A percentile compares a stretch with the other conserved stretches of the same genome.
These are phyloP conservation scores for Lapara coniferarum DNA, from an alignment of 2,888 invertebrate genomes.

Conservation along the genomic window DNA sequence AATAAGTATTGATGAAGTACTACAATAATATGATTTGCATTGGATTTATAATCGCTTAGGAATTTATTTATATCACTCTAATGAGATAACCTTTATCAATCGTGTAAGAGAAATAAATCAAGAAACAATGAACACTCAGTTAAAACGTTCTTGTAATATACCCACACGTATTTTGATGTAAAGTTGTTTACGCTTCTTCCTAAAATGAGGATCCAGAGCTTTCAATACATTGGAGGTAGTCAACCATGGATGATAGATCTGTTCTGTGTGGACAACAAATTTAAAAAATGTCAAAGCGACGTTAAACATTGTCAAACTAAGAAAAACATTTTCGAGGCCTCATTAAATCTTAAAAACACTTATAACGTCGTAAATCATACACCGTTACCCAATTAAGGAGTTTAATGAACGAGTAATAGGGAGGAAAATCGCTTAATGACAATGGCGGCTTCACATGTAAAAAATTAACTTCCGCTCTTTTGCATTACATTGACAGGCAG, in stretches of 20 bases:
- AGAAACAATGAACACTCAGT: too few relatives aligned
- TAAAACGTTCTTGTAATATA: too few relatives aligned
- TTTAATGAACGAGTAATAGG: not conserved
- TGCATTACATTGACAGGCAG: conserved; percentile 19
- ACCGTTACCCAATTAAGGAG: not conserved
- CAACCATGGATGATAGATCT: too few relatives aligned
- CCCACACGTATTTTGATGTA: too few relatives aligned
- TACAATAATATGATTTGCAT: not conserved
- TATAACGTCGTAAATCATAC: not conserved
- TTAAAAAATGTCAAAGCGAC: too few relatives aligned
- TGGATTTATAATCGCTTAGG: not conserved
- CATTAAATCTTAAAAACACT: not conserved
- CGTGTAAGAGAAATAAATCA: not conserved
- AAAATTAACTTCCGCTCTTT: conserved; percentile 10
- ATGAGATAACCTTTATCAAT: not conserved
- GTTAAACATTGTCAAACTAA: not conserved
- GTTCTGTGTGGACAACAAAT: too few relatives aligned
- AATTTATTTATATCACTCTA: not conserved
- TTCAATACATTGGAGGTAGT: too few relatives aligned
- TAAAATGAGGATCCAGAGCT: too few relatives aligned
- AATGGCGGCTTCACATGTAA: not conserved
- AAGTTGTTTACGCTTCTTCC: too few relatives aligned
- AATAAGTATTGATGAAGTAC: not conserved
- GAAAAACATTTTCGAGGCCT: not conserved
- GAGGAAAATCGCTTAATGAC: not conserved